These are phyloP conservation scores for Phoxinus phoxinus DNA, from an alignment of 2,113 vertebrate genomes.

Conservation along the genomic window DNA sequence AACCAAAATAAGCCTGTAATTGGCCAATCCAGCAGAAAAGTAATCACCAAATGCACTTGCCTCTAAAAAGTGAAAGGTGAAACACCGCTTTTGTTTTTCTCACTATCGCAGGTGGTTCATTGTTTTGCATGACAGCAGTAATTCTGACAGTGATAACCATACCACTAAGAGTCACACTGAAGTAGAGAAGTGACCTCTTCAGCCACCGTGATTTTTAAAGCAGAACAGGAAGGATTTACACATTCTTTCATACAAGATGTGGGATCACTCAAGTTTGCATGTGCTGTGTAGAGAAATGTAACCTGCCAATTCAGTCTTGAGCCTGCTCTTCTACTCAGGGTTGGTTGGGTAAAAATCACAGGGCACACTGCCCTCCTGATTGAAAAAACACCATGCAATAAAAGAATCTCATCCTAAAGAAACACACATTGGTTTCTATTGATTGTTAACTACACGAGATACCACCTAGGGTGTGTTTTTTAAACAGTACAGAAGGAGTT, in stretches of 20 bases:
- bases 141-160: conserved; percentile 22
- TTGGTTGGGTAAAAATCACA: conserved; percentile 15
- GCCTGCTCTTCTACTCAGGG: conserved; percentile 56
- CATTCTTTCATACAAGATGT: conserved; percentile 54
- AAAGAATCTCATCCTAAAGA: conserved; percentile 7
- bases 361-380: conserved; percentile 30
- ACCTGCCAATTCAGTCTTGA: conserved; percentile 54
- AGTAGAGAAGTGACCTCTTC: conserved; percentile 41
- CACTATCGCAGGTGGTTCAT: conserved; percentile 29
- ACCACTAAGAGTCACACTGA: conserved; percentile 26
- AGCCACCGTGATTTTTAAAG: conserved; percentile 60
- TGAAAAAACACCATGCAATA: conserved; percentile 17
- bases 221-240: conserved; percentile 54
- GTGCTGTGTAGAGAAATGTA: conserved; percentile 50
- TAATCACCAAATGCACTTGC: neutral
- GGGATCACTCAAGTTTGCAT: conserved; percentile 60
- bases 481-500: too few species aligned
- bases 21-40: neutral
- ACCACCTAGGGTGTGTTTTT: too few species aligned
- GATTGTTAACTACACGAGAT: too few species aligned
- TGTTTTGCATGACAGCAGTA: conserved; percentile 17
- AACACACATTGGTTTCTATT: neutral
- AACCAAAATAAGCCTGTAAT: neutral
- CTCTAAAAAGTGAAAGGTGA: neutral
- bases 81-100: neutral